Percentiles rank a stretch among this genome's conserved stretches.
phyloP scores from a whole-genome alignment of 2,888 invertebrate genomes.

The Dusona sp. region DNA sequence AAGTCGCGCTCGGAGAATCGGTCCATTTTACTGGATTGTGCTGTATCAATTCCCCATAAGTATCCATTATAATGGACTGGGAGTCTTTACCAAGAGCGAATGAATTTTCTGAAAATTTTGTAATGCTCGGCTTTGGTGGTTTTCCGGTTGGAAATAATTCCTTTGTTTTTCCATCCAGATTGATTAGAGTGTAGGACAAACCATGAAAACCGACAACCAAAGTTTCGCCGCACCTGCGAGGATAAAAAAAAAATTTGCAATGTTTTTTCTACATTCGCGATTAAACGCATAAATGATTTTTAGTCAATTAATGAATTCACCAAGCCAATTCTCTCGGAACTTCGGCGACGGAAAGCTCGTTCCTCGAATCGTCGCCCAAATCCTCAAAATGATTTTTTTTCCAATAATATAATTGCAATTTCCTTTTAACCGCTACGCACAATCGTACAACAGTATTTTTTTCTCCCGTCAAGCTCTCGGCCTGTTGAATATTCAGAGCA shows the following conservation, averaged over 20 bases:
- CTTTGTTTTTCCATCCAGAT: slow-evolving; percentile 88
- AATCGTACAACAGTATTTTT: slow-evolving; percentile 92
- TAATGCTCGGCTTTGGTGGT: slow-evolving; percentile 93
- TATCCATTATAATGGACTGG: slow-evolving; percentile 94
- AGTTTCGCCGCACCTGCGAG: slow-evolving; percentile 80
- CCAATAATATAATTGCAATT: slow-evolving; percentile 95
- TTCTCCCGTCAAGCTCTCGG: slow-evolving; percentile 88
- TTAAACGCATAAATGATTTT: neutral
- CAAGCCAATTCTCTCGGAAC: slow-evolving; percentile 83
- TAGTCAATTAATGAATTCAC: slow-evolving; percentile 64
- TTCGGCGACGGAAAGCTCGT: slow-evolving; percentile 85
- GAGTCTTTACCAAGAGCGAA: slow-evolving; percentile 95
- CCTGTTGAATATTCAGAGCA: slow-evolving; percentile 91
- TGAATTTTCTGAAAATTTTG: slow-evolving; percentile 90
- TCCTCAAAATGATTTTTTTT: slow-evolving; percentile 93
- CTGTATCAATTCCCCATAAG: slow-evolving; percentile 89
- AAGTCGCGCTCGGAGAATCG: slow-evolving; percentile 90
- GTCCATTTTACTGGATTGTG: slow-evolving; percentile 92
- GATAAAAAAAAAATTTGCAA: neutral
- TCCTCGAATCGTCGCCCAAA: slow-evolving; percentile 84
- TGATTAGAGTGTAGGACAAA: slow-evolving; percentile 80
- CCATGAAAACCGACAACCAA: slow-evolving; percentile 82
- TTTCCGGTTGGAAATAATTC: slow-evolving; percentile 95
- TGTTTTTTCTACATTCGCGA: neutral
- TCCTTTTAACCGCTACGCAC: slow-evolving; percentile 94